Base-by-base conservation (phyloP, 2,797 vertebrate genomes). In the Falco concolor region DNA sequence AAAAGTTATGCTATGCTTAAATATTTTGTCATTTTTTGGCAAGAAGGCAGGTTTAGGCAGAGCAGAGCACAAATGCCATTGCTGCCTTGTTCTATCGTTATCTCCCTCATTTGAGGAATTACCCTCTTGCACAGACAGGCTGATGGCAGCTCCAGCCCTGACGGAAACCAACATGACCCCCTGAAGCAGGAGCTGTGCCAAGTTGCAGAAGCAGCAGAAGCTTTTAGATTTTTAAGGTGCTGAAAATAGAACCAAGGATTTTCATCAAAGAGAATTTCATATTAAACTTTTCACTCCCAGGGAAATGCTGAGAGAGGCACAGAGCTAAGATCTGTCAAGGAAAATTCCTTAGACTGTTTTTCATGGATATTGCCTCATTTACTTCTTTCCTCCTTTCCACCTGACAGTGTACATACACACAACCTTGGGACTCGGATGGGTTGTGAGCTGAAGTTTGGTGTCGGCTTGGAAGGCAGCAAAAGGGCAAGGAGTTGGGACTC, bases 1-100 rank as follows among this genome's bases (percentile, higher is more conserved):
- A 90, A 76, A 95, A 61, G 76, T 90, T 77, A 67, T 16, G 50
- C 79, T 95, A 83, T 53, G 47, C 32, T 93, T 95, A 96, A 93
- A 94, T 96, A 74, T 80, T 87, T 74, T 92, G 64, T 61, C 13
- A 25, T 72, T 77, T 89, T 77, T 86, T 96, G 93, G 77, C 79
- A 78, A 88, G 84, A 38, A 93, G 42, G 45, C 25, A 52, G 78
- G 73, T 52, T 87, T 50, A 81, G 52, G 50, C 72, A 90, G 25
- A 79, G 67, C 65, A 90, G 38, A 64, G 78, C 82, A 83, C 5
- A 6, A 95, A 73, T 78, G 50, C 22, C 28, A 81, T 64, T 0
- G 0, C 60, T 56, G 69, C 50, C 68, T 45, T 61, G 45, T 92
- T 95, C 79, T 77, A 13, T 63, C 63, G 84, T 68, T 44, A 77